Evolutionary conservation across 2,797 vertebrate species (phyloP).

Genomic region (Danio tinwini): DNA sequence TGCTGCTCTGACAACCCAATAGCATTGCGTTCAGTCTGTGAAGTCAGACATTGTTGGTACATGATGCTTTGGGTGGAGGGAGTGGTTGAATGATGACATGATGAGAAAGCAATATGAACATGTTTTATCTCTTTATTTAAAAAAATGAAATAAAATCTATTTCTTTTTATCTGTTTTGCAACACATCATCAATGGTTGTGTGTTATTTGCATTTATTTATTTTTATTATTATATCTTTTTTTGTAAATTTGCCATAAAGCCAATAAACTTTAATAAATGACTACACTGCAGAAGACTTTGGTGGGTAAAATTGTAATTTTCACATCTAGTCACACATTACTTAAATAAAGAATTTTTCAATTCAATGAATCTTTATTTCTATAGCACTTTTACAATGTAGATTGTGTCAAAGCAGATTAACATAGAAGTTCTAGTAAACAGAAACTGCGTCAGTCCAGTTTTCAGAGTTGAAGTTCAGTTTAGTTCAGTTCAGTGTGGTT

Average conservation of each 20-base stretch:
- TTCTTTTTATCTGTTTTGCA: not conserved
- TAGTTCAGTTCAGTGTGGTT: no score
- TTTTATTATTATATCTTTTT: slow-evolving; percentile 5
- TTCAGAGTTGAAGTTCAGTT: no score
- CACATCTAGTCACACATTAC: not conserved
- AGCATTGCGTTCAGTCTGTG: slow-evolving; percentile 9
- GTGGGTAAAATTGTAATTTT: no score
- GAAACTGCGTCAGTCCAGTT: no score
- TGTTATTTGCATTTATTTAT: not conserved
- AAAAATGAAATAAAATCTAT: not conserved
- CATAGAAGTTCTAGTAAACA: no score
- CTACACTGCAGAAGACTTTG: not conserved
- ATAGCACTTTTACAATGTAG: no score
- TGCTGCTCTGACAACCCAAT: slow-evolving; percentile 18
- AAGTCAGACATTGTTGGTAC: not conserved
- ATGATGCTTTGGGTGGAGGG: not conserved
- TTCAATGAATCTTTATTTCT: no score
- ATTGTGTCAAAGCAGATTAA: no score
- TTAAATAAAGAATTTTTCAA: no score
- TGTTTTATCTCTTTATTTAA: not conserved
- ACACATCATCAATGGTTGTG: not conserved
- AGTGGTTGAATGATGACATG: slow-evolving; percentile 3
- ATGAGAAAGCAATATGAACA: slow-evolving; percentile 8
- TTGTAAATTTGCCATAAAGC: not conserved
- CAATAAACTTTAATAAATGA: not conserved